phyloP scores from a whole-genome alignment of 2,113 vertebrate species.

The Notarius quadriscutis region DNA sequence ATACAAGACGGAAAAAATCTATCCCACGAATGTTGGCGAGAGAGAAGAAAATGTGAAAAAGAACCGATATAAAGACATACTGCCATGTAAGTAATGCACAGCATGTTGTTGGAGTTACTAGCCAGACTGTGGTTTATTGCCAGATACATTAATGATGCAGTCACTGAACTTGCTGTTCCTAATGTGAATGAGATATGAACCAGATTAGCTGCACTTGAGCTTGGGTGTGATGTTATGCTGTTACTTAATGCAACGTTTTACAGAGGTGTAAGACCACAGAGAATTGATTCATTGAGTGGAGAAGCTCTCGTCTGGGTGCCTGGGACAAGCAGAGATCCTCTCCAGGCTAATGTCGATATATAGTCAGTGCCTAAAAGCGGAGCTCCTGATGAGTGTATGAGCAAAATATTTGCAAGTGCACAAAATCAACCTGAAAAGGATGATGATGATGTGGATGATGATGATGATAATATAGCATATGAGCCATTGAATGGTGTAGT shows the following conservation, averaged over 20 bases:
- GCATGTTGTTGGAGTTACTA: background rate
- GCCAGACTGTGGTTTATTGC: background rate
- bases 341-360: background rate
- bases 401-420: no score
- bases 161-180: background rate
- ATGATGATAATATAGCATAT: no score
- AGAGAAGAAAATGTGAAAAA: conserved; percentile 98
- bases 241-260: background rate
- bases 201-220: background rate
- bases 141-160: background rate
- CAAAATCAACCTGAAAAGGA: no score
- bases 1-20: conserved; percentile 97
- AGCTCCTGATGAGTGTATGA: no score
- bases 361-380: no score
- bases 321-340: background rate
- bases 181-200: background rate
- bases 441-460: no score
- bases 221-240: background rate
- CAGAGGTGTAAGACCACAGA: no score
- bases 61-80: conserved; percentile 98
- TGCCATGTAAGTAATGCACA: conserved; percentile 86
- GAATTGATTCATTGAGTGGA: no score
- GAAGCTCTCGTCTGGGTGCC: background rate
- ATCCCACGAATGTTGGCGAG: conserved; percentile 92
- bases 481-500: no score